Evolutionary conservation across 1,140 invertebrate species (phyloP), one percentile per base, ranked within the genome.

Genomic region (Propsilocerus akamusi): DNA sequence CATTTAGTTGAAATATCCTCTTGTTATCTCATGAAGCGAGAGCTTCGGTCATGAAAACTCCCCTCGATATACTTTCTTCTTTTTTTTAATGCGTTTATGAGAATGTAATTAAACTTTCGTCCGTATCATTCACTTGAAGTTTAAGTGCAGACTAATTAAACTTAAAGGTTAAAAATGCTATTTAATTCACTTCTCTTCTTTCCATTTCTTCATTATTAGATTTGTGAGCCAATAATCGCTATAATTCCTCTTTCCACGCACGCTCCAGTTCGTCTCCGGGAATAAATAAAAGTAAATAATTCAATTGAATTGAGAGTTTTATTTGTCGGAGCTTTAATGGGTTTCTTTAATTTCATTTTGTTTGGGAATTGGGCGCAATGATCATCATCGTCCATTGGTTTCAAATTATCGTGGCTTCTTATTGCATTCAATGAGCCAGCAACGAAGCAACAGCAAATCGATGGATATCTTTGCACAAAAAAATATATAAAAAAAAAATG

Each of bases 71-170:
- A n/a, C n/a, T n/a, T n/a, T n/a, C n/a, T n/a, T n/a, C n/a, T n/a
- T n/a, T n/a, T 41, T 41, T 17, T 41, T 41, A 41, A 41, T 41
- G 17, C 22, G 17, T 41, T 41, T 41, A 41, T 41, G 17, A 41
- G 22, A 41, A 41, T 41, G 14, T 20, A 41, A 41, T 41, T 41
- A 41, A n/a, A n/a, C n/a, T n/a, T n/a, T n/a, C n/a, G n/a, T n/a
- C n/a, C n/a, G 32, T 17, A 37, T 17, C n/a, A n/a, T 17, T 37
- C 32, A 20, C 17, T 4, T 17, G n/a, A n/a, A n/a, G n/a, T n/a
- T 41, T 41, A 20, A 41, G 14, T 41, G 34, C 17, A 41, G 34
- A 41, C 34, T 41, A 41, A 41, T 41, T 41, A 41, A n/a, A 20
- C n/a, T n/a, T n/a, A 41, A 41, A 41, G 17, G 34, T 41, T 41